Percentiles rank a stretch among this genome's conserved stretches.
Evolutionary conservation across 2,797 vertebrate genomes (phyloP).

Genomic region (Ibycter americanus): DNA sequence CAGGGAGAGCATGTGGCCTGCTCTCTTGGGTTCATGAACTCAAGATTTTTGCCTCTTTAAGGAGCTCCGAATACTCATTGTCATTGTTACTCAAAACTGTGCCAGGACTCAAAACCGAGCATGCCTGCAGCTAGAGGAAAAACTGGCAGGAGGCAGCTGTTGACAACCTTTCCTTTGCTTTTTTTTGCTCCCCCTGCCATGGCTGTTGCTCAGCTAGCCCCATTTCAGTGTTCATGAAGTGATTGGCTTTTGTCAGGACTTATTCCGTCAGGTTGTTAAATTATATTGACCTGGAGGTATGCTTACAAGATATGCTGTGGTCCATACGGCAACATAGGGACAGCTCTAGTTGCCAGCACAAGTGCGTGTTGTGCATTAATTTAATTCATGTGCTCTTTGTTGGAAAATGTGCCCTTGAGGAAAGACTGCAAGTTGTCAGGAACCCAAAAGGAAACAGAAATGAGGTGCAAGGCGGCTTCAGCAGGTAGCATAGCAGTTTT

Average conservation of each 20-base stretch:
- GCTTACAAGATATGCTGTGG: neutral
- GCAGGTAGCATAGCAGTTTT: neutral
- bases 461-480: neutral
- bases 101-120: neutral
- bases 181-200: neutral
- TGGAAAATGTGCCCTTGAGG: neutral
- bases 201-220: neutral
- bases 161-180: neutral
- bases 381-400: neutral
- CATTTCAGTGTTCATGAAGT: neutral
- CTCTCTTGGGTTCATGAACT: constrained; percentile 2
- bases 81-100: neutral
- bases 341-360: neutral
- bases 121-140: neutral
- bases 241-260: neutral
- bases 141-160: neutral
- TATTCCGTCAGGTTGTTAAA: neutral
- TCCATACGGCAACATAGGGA: neutral
- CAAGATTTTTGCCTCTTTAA: neutral
- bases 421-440: neutral
- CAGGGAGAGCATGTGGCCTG: neutral
- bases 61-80: neutral
- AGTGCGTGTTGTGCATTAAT: neutral
- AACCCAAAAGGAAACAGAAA: neutral
- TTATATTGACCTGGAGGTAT: neutral